Conservation (phyloP, 2,797 vertebrate species). For the Clarias fuscus region DNA sequence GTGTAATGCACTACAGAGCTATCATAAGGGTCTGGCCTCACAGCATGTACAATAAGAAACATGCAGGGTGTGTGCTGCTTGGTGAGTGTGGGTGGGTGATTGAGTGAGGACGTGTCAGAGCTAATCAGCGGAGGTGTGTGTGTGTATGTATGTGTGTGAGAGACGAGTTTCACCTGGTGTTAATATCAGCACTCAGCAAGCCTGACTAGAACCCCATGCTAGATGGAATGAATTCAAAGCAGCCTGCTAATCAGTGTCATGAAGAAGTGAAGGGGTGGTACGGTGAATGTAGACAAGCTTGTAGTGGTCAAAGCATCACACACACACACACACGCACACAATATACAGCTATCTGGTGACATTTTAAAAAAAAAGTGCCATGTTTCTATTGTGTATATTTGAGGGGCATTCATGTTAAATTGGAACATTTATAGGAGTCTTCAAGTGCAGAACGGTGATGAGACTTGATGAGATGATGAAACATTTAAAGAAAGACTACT, state of each 20-base stretch:
- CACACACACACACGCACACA: background rate
- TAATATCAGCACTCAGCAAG: conserved; percentile 43
- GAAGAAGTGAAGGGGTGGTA: conserved; percentile 32
- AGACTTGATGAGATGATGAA: too few relatives aligned
- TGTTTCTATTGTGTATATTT: too few relatives aligned
- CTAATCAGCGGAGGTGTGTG: conserved; percentile 48
- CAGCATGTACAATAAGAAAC: conserved; percentile 21
- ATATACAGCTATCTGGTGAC: background rate
- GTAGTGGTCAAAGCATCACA: conserved; percentile 18
- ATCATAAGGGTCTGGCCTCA: conserved; percentile 25
- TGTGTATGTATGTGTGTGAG: background rate
- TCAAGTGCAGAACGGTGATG: too few relatives aligned
- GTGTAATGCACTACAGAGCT: conserved; percentile 9
- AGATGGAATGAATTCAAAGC: conserved; percentile 45
- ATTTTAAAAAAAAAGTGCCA: background rate
- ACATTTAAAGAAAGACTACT: too few relatives aligned
- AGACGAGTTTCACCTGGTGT: conserved; percentile 23
- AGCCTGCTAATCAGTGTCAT: conserved; percentile 49
- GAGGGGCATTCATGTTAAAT: too few relatives aligned
- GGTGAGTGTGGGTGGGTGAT: conserved; percentile 35
- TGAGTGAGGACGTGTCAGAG: conserved; percentile 34
- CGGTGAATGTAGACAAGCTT: conserved; percentile 22
- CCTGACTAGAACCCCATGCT: conserved; percentile 25
- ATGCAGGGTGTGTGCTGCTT: conserved; percentile 27
- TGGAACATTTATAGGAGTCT: too few relatives aligned